Base-by-base conservation (phyloP, 2,888 invertebrate species). In the Lathronympha strigana region DNA sequence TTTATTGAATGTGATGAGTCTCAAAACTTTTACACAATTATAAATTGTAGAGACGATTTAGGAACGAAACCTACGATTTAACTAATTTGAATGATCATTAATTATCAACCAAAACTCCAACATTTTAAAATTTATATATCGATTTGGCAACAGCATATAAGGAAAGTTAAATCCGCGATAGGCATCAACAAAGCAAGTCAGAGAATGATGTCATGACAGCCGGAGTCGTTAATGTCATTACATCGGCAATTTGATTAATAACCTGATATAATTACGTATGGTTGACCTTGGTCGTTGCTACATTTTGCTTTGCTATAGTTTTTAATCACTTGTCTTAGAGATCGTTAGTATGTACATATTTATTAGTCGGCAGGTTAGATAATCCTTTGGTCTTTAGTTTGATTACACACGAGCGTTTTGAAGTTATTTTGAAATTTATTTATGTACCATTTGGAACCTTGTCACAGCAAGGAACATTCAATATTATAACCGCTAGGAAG, bases 171-270 rank as follows among this genome's bases (percentile, higher is more conserved):
- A n/a, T n/a, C n/a, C n/a, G n/a, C n/a, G n/a, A n/a, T n/a, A n/a
- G n/a, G n/a, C n/a, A n/a, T n/a, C n/a, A 25, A 5, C 3, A 25
- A 25, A 25, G 25, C 17, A 33, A 45, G 13, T 64, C 11, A 51
- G 17, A 17, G 5, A 33, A 64, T 64, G 58, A 64, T 53, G 21
- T 51, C 58, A 60, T 47, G 43, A 21, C 43, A 40, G 13, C 36
- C 11, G 9, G 40, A 50, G 31, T 50, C 8, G 21, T 64, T 45
- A 36, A 53, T 60, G 45, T 53, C 51, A 33, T 64, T 64, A 57
- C 15, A 40, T 53, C 36, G 51, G 17, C 64, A 28, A 53, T 45
- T 49, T 64, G 64, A 64, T 53, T 60, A 45, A 64, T 64, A 43
- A 36, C 28, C 25, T 28, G 50, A 45, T 53, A 25, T 28, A 51